Base-by-base conservation (phyloP, 2,797 vertebrate genomes). In the Coregonus sp. region DNA sequence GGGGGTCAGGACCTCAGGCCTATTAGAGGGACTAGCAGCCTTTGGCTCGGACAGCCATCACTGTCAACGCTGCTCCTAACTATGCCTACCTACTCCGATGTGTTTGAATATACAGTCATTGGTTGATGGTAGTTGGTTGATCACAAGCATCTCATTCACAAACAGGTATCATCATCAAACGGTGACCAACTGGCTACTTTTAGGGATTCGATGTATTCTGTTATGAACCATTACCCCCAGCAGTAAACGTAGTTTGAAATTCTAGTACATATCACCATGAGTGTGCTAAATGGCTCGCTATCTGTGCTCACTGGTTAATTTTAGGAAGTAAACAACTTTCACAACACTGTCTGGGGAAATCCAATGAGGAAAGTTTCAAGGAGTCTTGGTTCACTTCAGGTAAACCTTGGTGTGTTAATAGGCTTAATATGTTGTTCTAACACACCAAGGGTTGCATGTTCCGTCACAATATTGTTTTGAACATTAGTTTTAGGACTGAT, bases 1-100 rank as follows among this genome's bases (percentile, higher is more conserved):
- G 82, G 75, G 68, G 87, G 85, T 86, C 87, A 56, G 76, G 70
- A 85, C 80, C 80, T 75, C 9, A 0, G 70, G 79, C 72, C 74
- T 79, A 79, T 78, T 74, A 78, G 76, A 40, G 1, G 75, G 82
- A 83, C 79, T 81, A 70, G 47, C 80, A 29, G 70, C 33, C 74
- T 78, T 75, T 59, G 78, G 56, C 75, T 81, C 67, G 18, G 82
- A 72, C 20, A 67, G 5, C 63, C 18, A 33, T 78, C 75, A 68
- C n/a, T 18, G 16, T 83, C 86, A 75, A 74, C 12, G 15, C 40
- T 68, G 61, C 52, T 78, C 20, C 50, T 72, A 31, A 72, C 25
- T 25, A 50, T 51, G 40, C 70, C 70, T 52, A 20, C 18, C 18
- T 59, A 20, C 56, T 59, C 7, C 7, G 20, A 63, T 20, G 20